These are phyloP conservation scores for Anoplius nigerrimus DNA, from an alignment of 2,888 invertebrate species.

Conservation along the genomic window DNA sequence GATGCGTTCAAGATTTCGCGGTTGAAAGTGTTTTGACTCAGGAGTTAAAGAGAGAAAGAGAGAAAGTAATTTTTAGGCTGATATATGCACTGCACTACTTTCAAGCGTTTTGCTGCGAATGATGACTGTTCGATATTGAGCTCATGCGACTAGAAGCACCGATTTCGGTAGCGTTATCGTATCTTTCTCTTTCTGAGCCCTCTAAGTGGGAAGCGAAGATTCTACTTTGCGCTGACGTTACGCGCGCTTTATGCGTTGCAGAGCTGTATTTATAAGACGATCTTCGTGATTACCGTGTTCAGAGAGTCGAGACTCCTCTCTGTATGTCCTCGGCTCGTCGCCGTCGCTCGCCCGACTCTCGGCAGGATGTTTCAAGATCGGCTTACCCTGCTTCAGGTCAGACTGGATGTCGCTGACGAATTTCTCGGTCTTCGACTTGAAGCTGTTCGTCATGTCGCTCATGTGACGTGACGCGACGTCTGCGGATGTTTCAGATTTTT, in stretches of 20 bases:
- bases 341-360: conserved; percentile 61
- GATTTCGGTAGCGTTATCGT: not conserved
- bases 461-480: conserved; percentile 80
- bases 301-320: conserved; percentile 83
- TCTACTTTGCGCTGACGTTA: not conserved
- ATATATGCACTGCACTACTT: too few relatives aligned
- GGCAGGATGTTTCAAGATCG: conserved; percentile 75
- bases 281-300: conserved; percentile 80
- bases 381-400: conserved; percentile 77
- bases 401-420: conserved; percentile 81
- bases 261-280: not conserved
- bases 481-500: conserved; percentile 64
- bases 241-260: not conserved
- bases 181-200: not conserved
- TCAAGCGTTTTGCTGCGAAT: too few relatives aligned
- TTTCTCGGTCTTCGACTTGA: conserved; percentile 82
- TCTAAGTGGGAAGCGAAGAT: not conserved
- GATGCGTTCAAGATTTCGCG: not conserved
- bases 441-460: conserved; percentile 81
- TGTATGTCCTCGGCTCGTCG: conserved; percentile 81
- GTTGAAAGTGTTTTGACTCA: too few relatives aligned
- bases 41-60: too few relatives aligned
- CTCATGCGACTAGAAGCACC: not conserved
- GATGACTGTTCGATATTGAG: too few relatives aligned
- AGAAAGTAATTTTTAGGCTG: too few relatives aligned